Evolutionary conservation across 2,797 vertebrate species (phyloP).

Genomic region (Carapus acus): DNA sequence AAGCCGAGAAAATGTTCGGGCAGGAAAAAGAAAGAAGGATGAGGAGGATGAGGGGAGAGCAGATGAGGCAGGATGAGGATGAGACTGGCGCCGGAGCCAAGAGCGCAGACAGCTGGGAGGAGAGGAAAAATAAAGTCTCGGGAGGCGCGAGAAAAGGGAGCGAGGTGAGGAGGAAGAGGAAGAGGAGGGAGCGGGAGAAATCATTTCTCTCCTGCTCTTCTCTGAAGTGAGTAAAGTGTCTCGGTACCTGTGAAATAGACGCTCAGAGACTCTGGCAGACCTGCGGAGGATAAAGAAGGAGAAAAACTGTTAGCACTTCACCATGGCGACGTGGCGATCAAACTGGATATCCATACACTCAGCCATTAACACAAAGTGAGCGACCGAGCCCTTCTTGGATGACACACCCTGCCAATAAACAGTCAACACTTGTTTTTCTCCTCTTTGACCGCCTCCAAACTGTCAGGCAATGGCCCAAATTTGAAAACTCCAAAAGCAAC

Average conservation of each 20-base stretch:
- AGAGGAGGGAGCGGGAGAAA: background rate
- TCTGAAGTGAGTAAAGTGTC: background rate
- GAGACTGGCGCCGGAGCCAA: too few species aligned
- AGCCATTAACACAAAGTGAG: conserved; percentile 7
- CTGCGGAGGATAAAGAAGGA: conserved; percentile 29
- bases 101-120: too few species aligned
- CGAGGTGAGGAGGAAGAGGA: background rate
- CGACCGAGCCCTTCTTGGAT: conserved; percentile 1
- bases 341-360: background rate
- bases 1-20: too few species aligned
- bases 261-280: conserved; percentile 65
- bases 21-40: too few species aligned
- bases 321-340: background rate
- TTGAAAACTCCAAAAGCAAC: too few species aligned
- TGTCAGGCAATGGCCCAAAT: too few species aligned
- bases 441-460: too few species aligned
- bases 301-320: conserved; percentile 2
- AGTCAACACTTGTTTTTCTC: conserved; percentile 31
- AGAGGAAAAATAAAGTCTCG: too few species aligned
- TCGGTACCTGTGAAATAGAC: conserved; percentile 67
- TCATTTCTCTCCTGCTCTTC: conserved; percentile 5
- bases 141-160: too few species aligned
- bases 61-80: too few species aligned
- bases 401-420: conserved; percentile 30
- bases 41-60: background rate